Evolutionary conservation across 2,113 vertebrate species (phyloP), one percentile per base, ranked within the genome.

Genomic region (Zosterops lateralis): DNA sequence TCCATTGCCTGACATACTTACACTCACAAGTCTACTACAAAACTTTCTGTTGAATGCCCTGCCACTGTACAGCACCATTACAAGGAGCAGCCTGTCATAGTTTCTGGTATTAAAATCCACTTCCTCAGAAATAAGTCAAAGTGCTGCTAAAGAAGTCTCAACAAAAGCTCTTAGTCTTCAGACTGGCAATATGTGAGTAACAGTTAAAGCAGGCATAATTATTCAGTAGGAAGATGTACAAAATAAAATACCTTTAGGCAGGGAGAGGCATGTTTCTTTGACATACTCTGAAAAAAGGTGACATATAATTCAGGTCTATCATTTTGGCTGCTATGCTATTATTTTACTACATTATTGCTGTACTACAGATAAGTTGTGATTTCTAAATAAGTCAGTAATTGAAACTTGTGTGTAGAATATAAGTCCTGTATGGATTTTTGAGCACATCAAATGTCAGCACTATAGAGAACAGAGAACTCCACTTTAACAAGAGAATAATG

Each of bases 81-180:
- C 57, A 93, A 70, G 61, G 54, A 92, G 88, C n/a, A 82, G 26
- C 36, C 86, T 89, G 58, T 86, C 75, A 71, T 12, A 18, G 21
- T 54, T 91, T 80, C 75, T 75, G 66, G 22, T 91, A 45, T 74
- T 95, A 81, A 87, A 92, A 88, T 60, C 21, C 21, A 67, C 18
- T 96, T 86, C 87, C 72, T 89, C 45, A 57, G 84, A 95, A 77
- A 66, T 56, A 84, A 94, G 84, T 83, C 57, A 68, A 80, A 51
- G 26, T 65, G 44, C 65, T 76, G 47, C 62, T 70, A 50, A 92
- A 91, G 92, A 80, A 32, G 56, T 70, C 14, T 87, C 29, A 51
- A 34, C 44, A 66, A 68, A 65, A 64, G 48, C 34, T 40, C 7
- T 72, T 81, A 54, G 24, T 90, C 65, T 88, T 75, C 77, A 77